Base-by-base conservation (phyloP, 1,140 invertebrate genomes). In the Leguminivora glycinivorella region DNA sequence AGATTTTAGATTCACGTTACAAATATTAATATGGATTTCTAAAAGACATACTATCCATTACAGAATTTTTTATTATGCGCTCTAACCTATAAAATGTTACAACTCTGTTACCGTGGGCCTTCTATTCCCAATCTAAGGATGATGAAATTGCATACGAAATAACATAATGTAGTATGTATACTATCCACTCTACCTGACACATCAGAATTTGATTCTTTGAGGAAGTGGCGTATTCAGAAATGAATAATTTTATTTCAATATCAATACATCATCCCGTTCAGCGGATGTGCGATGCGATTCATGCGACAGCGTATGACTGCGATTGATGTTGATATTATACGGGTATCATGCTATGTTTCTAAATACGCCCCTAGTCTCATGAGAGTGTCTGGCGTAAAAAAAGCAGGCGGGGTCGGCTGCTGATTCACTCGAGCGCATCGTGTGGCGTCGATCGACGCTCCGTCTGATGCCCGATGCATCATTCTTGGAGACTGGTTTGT, bases 351-450 rank as follows among this genome's bases (percentile, higher is more conserved):
- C 6, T 22, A 17, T 52, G n/a, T 52, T 22, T 22, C 19, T 19
- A 22, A 22, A 52, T 52, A 52, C 19, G 19, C n/a, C 47, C 43
- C 17, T 22, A 19, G 47, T 52, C 47, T 52, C 17, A 52, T 52
- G 47, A 52, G 47, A 52, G 17, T 52, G 19, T 43, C 47, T 52
- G 47, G 10, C 47, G 47, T 52, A 52, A 52, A 52, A 38, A 52
- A 52, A 52, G 2, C 47, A 22, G 47, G 47, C 19, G 47, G 47
- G 47, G 47, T 52, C 47, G 47, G 47, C 47, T 22, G 19, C 47
- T 52, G 47, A 52, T 52, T 52, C 47, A 52, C 22, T 52, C 47
- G 47, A 52, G 47, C 47, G 47, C 47, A 52, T 52, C 34, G 34
- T 3, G 34, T 38, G 12, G 34, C 34, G 47, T 22, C 47, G 47